phyloP scores from a whole-genome alignment of 2,113 vertebrate genomes.

The Fregetta grallaria region DNA sequence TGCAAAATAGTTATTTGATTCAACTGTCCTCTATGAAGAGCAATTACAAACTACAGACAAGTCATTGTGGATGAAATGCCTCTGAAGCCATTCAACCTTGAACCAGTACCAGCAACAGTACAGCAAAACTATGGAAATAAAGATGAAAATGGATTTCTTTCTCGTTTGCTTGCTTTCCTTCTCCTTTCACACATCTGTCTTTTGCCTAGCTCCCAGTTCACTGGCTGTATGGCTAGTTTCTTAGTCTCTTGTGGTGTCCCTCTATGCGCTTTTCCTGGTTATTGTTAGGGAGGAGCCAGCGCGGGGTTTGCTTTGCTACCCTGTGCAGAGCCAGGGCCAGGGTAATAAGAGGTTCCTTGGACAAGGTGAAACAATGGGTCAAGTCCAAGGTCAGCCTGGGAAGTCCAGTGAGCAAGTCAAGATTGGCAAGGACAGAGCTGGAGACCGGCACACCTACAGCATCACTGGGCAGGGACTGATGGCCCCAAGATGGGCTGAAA shows the following conservation, averaged over 20 bases:
- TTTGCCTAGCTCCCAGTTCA: not conserved
- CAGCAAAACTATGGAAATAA: not conserved
- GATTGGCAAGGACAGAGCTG: not conserved
- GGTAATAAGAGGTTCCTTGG: not conserved
- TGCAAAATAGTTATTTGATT: not conserved
- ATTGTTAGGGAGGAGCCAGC: not conserved
- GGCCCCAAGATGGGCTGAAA: not conserved
- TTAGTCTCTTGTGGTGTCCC: not conserved
- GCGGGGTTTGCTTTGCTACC: rapidly evolving
- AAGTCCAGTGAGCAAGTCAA: not conserved
- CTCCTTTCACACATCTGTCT: not conserved
- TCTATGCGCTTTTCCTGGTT: not conserved
- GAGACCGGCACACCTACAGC: rapidly evolving
- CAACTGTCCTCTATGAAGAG: not conserved
- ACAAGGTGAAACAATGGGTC: not conserved
- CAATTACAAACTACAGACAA: not conserved
- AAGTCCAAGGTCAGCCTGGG: not conserved
- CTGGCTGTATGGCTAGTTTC: not conserved
- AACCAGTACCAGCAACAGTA: not conserved
- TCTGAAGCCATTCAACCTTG: not conserved
- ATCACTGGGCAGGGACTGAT: rapidly evolving
- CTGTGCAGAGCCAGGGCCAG: rapidly evolving
- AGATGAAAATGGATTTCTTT: not conserved
- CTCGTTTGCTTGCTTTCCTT: not conserved
- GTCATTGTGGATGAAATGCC: not conserved